Percentiles rank a stretch among this genome's conserved stretches.
Evolutionary conservation across 2,113 vertebrate genomes (phyloP).

Genomic region (Circaetus gallicus): DNA sequence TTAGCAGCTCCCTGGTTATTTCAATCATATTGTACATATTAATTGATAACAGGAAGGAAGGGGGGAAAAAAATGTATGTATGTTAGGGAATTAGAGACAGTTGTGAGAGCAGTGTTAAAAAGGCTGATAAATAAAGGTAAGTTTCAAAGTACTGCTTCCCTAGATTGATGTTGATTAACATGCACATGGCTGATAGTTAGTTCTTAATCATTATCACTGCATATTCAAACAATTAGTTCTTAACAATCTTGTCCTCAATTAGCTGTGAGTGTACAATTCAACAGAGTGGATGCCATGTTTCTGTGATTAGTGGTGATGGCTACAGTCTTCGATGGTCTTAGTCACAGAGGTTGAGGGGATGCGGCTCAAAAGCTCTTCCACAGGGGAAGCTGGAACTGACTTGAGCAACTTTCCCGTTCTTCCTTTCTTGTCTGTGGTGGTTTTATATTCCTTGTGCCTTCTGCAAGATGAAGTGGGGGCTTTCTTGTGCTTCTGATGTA

Average conservation of each 20-base stretch:
- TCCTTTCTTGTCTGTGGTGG: background rate
- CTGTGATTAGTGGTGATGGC: background rate
- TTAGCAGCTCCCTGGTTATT: too few species aligned
- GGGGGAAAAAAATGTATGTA: accelerated
- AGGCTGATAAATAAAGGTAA: background rate
- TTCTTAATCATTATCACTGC: background rate
- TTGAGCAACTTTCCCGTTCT: background rate
- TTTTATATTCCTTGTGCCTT: background rate
- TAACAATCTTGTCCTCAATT: background rate
- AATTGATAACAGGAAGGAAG: background rate
- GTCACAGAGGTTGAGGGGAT: background rate
- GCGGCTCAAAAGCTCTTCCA: background rate
- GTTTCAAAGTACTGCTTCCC: background rate
- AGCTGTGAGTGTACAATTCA: background rate
- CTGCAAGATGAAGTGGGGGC: background rate
- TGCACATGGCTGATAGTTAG: background rate
- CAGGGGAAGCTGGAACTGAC: background rate
- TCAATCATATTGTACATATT: too few species aligned
- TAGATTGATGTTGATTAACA: background rate
- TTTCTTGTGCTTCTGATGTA: background rate
- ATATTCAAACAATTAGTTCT: background rate
- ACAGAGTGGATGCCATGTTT: background rate
- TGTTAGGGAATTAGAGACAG: background rate
- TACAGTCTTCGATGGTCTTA: background rate
- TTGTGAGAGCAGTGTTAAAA: background rate